Conservation (phyloP, 2,113 vertebrate genomes). For the Tetrao urogallus region DNA sequence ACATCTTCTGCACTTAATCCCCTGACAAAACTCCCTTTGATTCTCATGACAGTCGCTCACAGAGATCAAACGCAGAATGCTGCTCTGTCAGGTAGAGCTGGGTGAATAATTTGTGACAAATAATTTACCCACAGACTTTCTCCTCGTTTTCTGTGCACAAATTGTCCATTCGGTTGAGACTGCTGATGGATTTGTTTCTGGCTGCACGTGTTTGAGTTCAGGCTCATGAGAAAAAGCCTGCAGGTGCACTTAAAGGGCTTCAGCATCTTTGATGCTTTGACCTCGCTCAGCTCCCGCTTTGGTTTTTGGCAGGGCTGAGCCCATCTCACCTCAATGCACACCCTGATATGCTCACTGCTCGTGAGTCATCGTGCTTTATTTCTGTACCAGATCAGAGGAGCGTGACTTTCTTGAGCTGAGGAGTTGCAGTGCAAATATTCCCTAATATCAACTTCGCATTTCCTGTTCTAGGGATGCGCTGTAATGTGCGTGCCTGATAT, state of each 20-base stretch:
- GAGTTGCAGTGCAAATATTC: not conserved
- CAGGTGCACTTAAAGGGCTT: not conserved
- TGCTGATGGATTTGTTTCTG: conserved; percentile 36
- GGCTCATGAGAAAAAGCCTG: not conserved
- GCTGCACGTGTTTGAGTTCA: not conserved
- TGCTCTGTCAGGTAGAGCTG: conserved; percentile 69
- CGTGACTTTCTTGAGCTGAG: not conserved
- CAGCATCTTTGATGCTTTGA: not conserved
- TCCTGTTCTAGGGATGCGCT: not conserved
- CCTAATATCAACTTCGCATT: not conserved
- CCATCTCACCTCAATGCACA: not conserved
- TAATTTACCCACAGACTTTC: conserved; percentile 63
- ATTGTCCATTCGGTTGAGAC: not conserved
- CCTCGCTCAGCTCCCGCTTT: not conserved
- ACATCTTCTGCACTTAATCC: conserved; percentile 73
- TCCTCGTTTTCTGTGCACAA: conserved; percentile 39
- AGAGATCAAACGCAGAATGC: conserved; percentile 65
- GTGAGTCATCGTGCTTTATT: not conserved
- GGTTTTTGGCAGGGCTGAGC: not conserved
- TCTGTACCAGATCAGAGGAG: not conserved
- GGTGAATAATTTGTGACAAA: conserved; percentile 68
- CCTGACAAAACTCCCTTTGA: conserved; percentile 75
- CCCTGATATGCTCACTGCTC: not conserved
- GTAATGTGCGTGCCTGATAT: not conserved
- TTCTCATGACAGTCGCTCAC: conserved; percentile 57